Conservation (phyloP, 1,140 invertebrate genomes). For the roundworm (Caenorhabditis elegans) region DNA sequence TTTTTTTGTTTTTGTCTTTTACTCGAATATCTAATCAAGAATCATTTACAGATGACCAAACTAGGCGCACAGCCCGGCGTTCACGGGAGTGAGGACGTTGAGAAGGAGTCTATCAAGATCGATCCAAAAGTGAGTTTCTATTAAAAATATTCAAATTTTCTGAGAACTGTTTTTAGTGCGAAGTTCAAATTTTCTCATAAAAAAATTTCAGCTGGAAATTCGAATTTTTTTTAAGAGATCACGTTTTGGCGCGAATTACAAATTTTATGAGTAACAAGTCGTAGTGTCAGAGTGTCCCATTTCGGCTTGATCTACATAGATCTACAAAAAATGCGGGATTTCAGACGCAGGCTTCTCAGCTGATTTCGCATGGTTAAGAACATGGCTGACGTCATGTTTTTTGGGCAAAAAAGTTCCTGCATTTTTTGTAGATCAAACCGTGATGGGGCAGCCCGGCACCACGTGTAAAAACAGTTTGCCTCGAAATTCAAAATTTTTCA, state of each 20-base stretch:
- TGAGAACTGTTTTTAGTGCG: background rate
- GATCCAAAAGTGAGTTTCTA: slow-evolving; percentile 42
- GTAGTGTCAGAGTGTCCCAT: too few relatives aligned
- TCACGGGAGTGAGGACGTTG: slow-evolving; percentile 16
- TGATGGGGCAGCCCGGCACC: too few relatives aligned
- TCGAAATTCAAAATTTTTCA: too few relatives aligned
- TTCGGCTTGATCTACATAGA: background rate
- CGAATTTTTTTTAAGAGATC: too few relatives aligned
- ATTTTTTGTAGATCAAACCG: background rate
- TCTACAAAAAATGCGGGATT: too few relatives aligned
- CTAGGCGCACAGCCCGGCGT: slow-evolving; percentile 37
- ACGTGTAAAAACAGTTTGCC: too few relatives aligned
- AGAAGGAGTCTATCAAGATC: slow-evolving; percentile 34
- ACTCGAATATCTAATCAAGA: background rate
- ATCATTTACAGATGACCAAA: slow-evolving; percentile 39
- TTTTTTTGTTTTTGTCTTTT: background rate
- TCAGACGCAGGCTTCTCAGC: too few relatives aligned
- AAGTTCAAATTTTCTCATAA: background rate
- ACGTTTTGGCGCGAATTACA: too few relatives aligned
- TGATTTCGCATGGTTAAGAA: too few relatives aligned
- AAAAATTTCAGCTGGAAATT: too few relatives aligned
- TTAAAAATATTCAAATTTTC: background rate
- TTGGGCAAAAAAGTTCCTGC: background rate
- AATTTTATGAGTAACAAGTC: too few relatives aligned
- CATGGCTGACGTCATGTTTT: too few relatives aligned